Evolutionary conservation across 2,797 vertebrate genomes (phyloP).

Genomic region (Scleropages formosus): DNA sequence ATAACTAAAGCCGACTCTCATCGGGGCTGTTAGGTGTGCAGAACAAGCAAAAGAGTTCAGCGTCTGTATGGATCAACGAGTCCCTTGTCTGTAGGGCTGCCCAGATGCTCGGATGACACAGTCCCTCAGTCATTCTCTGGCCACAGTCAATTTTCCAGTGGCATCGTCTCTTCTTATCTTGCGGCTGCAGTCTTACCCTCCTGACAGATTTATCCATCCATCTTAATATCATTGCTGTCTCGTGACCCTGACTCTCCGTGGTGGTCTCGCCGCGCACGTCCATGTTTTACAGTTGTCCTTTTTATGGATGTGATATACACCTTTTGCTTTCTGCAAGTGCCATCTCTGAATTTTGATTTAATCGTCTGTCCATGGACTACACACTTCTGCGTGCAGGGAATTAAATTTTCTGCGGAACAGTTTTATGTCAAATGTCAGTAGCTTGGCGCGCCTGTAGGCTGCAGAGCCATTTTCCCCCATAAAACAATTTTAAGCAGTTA

Average conservation of each 20-base stretch:
- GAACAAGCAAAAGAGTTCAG: no score
- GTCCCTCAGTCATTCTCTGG: background rate
- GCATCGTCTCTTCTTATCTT: background rate
- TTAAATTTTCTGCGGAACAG: conserved; percentile 5
- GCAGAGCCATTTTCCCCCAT: conserved; percentile 12
- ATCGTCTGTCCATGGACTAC: conserved; percentile 20
- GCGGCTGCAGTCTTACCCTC: background rate
- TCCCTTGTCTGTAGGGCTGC: no score
- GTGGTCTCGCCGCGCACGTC: background rate
- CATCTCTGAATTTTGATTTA: conserved; percentile 9
- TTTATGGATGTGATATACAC: conserved; percentile 27
- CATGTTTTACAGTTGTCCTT: background rate
- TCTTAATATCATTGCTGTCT: background rate
- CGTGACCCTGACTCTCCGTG: background rate
- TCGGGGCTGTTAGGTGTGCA: no score
- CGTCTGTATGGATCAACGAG: no score
- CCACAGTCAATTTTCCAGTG: background rate
- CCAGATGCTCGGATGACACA: background rate
- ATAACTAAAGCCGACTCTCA: no score
- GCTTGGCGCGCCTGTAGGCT: conserved; percentile 7
- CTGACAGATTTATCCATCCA: background rate
- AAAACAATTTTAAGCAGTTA: conserved; percentile 11
- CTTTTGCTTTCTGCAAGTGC: conserved; percentile 2
- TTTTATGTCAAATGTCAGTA: conserved; percentile 13
- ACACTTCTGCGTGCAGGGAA: background rate